These are phyloP conservation scores for Leptopilina myrica DNA, from an alignment of 2,888 invertebrate genomes.

Conservation along the genomic window DNA sequence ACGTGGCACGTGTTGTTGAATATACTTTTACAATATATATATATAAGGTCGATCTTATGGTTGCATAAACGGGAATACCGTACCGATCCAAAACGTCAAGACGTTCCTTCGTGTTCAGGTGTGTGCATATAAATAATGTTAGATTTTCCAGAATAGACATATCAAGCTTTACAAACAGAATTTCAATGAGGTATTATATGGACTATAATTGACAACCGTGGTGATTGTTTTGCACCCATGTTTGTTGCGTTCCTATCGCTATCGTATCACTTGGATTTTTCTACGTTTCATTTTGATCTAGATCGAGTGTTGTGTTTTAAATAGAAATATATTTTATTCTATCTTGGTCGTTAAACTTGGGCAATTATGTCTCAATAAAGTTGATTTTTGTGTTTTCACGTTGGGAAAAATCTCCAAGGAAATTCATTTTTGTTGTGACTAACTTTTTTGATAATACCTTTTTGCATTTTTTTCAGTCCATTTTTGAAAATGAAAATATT, in stretches of 20 bases:
- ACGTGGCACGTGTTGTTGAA: slow-evolving; percentile 52
- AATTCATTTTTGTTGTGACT: too few relatives aligned
- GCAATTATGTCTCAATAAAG: too few relatives aligned
- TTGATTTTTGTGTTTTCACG: too few relatives aligned
- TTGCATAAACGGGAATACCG: slow-evolving; percentile 26
- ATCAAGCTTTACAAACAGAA: slow-evolving; percentile 12
- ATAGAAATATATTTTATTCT: too few relatives aligned
- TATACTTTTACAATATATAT: slow-evolving; percentile 49
- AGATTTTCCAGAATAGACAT: slow-evolving; percentile 25
- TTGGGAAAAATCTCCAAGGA: too few relatives aligned
- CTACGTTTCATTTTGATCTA: too few relatives aligned
- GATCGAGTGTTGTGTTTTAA: too few relatives aligned
- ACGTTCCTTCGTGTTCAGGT: slow-evolving; percentile 26
- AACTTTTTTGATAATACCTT: too few relatives aligned
- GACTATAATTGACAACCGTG: slow-evolving; percentile 5
- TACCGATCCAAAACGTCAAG: slow-evolving; percentile 14
- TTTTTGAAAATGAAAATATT: too few relatives aligned
- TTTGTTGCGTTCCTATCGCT: neutral
- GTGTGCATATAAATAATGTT: slow-evolving; percentile 25
- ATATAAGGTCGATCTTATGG: slow-evolving; percentile 49
- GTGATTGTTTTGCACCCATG: slow-evolving; percentile 3
- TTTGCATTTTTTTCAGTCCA: too few relatives aligned
- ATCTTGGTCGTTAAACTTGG: too few relatives aligned
- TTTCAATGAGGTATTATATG: neutral
- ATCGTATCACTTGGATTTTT: slow-evolving; percentile 6